Evolutionary conservation across 2,113 vertebrate species (phyloP).

Genomic region (Madoqua kirkii): DNA sequence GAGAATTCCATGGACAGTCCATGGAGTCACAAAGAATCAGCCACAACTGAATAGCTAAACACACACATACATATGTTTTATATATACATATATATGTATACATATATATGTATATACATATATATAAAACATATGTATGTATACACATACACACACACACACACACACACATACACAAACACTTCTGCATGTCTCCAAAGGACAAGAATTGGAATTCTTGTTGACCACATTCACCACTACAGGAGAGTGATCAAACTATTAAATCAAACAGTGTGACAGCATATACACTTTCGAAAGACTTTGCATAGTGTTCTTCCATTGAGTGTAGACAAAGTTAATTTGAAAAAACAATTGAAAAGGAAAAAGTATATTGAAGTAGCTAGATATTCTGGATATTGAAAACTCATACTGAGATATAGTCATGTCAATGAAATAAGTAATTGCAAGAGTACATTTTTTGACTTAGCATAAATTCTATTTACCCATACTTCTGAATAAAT

Average conservation of each 20-base stretch:
- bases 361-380: slow-evolving; percentile 5
- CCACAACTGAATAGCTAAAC: not conserved
- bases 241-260: not conserved
- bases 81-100: not conserved
- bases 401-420: slow-evolving; percentile 61
- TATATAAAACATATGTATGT: too few relatives aligned
- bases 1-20: not conserved
- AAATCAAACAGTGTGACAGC: not conserved
- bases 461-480: slow-evolving; percentile 63
- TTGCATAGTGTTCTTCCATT: not conserved
- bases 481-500: slow-evolving; percentile 18
- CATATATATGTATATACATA: too few relatives aligned
- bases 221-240: not conserved
- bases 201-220: not conserved
- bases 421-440: slow-evolving; percentile 55
- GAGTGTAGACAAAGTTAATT: not conserved
- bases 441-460: slow-evolving; percentile 55
- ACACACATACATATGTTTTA: not conserved
- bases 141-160: not conserved
- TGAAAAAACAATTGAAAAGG: not conserved
- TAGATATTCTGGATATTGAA: slow-evolving; percentile 20
- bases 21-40: not conserved
- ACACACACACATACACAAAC: not conserved
- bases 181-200: not conserved
- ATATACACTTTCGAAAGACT: not conserved